phyloP scores from a whole-genome alignment of 2,113 vertebrate species.

The Puma concolor region DNA sequence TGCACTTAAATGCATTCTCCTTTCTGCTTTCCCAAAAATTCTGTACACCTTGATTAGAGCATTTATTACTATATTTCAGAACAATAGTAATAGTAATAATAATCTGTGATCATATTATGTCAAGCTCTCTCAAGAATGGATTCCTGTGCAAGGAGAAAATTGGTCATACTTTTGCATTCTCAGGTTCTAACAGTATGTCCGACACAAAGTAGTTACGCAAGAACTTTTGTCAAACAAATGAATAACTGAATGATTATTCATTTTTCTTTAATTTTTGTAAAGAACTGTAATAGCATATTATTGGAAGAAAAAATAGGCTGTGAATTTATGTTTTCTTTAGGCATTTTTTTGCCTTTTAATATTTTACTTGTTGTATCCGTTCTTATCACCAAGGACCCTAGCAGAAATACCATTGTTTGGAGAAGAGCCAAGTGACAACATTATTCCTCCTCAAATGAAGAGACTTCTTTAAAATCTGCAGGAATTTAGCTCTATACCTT shows the following conservation, averaged over 20 bases:
- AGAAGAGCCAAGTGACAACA: not conserved
- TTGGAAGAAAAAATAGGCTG: not conserved
- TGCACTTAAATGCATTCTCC: no score
- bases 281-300: not conserved
- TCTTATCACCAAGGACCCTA: not conserved
- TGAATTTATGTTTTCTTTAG: not conserved
- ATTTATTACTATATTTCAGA: not conserved
- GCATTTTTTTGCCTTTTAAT: not conserved
- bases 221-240: not conserved
- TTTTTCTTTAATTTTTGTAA: not conserved
- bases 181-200: not conserved
- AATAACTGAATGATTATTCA: not conserved
- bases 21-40: not conserved
- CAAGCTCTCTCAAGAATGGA: not conserved
- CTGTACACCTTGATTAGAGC: not conserved
- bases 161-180: not conserved
- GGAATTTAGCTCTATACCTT: conserved; percentile 51
- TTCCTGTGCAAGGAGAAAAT: not conserved
- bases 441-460: conserved; percentile 36
- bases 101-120: not conserved
- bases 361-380: not conserved
- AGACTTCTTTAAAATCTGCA: conserved; percentile 41
- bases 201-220: not conserved
- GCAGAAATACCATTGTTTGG: not conserved
- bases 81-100: not conserved